Evolutionary conservation across 2,797 vertebrate genomes (phyloP).

Genomic region (Sebastes reedi): DNA sequence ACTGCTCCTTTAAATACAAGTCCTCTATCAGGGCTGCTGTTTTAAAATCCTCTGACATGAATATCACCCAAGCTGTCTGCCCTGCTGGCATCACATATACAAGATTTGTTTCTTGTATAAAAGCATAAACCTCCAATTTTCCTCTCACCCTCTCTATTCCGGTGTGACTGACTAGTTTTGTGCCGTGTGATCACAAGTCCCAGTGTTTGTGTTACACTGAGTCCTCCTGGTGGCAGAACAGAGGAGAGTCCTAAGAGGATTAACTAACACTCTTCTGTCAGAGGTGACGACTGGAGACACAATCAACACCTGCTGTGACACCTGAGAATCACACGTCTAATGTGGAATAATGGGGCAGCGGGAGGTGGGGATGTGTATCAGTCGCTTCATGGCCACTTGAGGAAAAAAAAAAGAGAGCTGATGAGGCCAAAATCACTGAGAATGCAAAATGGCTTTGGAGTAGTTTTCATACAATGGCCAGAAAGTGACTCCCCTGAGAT

Average conservation of each 20-base stretch:
- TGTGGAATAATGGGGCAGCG: conserved; percentile 4
- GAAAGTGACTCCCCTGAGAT: conserved; percentile 45
- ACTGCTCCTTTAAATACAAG: too few species aligned
- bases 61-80: too few species aligned
- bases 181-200: background rate
- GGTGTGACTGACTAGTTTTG: background rate
- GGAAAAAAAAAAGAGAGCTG: conserved; percentile 17
- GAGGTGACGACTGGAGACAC: conserved; percentile 18
- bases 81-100: background rate
- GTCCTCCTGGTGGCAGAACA: conserved; percentile 42
- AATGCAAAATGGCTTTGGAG: background rate
- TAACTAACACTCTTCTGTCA: conserved; percentile 29
- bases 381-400: conserved; percentile 59
- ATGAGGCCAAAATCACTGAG: conserved; percentile 13
- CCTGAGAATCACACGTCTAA: conserved; percentile 35
- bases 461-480: conserved; percentile 37
- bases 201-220: background rate
- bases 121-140: background rate
- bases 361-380: conserved; percentile 3
- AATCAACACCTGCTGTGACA: conserved; percentile 65
- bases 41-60: background rate
- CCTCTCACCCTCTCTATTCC: background rate
- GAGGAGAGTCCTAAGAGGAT: conserved; percentile 22
- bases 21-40: background rate
- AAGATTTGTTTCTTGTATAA: background rate